Percentiles rank a stretch among this genome's conserved stretches.
Evolutionary conservation across 2,797 vertebrate genomes (phyloP).

Genomic region (Myripristis murdjan): DNA sequence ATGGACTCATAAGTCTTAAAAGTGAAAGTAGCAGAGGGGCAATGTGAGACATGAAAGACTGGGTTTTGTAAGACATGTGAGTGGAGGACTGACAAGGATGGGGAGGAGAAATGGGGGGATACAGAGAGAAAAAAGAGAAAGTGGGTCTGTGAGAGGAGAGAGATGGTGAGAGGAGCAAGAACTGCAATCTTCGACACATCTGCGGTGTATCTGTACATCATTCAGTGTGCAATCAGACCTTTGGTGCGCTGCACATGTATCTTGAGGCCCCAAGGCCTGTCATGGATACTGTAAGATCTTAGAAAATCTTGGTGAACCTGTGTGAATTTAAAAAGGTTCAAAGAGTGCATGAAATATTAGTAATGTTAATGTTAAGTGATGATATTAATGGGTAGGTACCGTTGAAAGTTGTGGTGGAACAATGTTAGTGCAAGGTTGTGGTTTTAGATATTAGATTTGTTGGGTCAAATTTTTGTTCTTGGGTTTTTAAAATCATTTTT

Average conservation of each 20-base stretch:
- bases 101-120: constrained; percentile 30
- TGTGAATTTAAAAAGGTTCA: constrained; percentile 1
- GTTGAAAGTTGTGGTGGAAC: not conserved
- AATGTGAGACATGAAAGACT: constrained; percentile 48
- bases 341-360: not conserved
- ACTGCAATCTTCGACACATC: constrained; percentile 11
- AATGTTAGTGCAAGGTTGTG: constrained; percentile 29
- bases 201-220: constrained; percentile 26
- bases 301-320: not conserved
- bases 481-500: no score
- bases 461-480: no score
- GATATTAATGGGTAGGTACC: not conserved
- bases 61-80: constrained; percentile 20
- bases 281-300: not conserved
- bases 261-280: constrained; percentile 13
- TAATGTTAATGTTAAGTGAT: no score
- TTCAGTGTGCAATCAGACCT: constrained; percentile 36
- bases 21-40: constrained; percentile 20
- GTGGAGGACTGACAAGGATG: constrained; percentile 44
- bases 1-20: constrained; percentile 56
- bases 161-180: not conserved
- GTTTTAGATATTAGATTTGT: not conserved
- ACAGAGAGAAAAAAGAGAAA: constrained; percentile 49
- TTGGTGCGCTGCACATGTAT: constrained; percentile 16
- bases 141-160: constrained; percentile 31